Evolutionary conservation across 2,797 vertebrate genomes (phyloP), one percentile per base, ranked within the genome.

Genomic region (Menidia menidia): DNA sequence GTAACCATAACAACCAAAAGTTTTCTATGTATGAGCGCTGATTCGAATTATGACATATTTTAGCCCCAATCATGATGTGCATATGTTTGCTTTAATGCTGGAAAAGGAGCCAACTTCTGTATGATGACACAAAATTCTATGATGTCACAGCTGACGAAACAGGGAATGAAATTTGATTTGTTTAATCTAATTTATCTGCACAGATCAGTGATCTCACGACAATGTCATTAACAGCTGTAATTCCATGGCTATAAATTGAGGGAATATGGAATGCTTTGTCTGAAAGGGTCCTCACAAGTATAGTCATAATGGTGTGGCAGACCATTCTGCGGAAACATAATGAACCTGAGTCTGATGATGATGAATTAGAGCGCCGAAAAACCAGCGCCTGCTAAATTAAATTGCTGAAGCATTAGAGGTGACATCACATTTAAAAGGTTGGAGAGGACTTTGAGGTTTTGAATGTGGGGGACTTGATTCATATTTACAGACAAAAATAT

Each of bases 361-460:
- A 86, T 64, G 60, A 77, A 84, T 57, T 45, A 59, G 19, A 66
- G 60, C 58, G 57, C 62, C 78, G 68, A 69, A 80, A 77, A 59
- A 75, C 75, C 66, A 54, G 64, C 72, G 56, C 54, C 63, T 52
- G 54, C 54, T 75, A 65, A 88, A 90, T 82, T 13, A 75, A 70
- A 87, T 91, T 86, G 85, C 43, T 47, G 58, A 62, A 62, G 78
- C 73, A 82, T 79, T 75, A 81, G 68, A 75, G 76, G 78, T 89
- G 88, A 90, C 73, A 82, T 91, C 89, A 90, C 57, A 35, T 64
- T 64, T 63, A 53, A 65, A 54, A 60, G 48, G 32, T 59, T 12
- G 13, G 13, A 61, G 60, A 54, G 81, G 77, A 80, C 69, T 75
- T 59, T 19, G 2, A 18, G 25, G 3, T 52, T 0, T 25, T 15